Base-by-base conservation (phyloP, 2,113 vertebrate species). In the Cynoglossus semilaevis region DNA sequence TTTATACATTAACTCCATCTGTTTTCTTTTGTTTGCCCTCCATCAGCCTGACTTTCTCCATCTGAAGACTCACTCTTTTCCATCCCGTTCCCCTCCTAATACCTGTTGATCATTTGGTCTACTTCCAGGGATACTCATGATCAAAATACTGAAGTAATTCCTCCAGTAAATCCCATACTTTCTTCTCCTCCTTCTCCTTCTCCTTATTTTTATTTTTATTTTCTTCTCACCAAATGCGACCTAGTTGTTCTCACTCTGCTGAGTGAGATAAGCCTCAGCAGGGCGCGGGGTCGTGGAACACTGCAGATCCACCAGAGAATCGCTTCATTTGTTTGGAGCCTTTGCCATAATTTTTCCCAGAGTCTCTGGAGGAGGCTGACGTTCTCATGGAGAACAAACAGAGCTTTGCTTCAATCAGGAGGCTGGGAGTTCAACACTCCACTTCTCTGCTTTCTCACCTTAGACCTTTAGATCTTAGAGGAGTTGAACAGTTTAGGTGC, bases 351-450 rank as follows among this genome's bases (percentile, higher is more conserved):
- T 41, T 78, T 79, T 62, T 57, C 70, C 70, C 74, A 60, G 59
- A 76, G 57, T 70, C 63, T 63, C 74, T 43, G 7, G 15, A 76
- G 61, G 45, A 62, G 60, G 73, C n/a, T 40, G 14, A 41, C 37
- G 10, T 58, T 63, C 70, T 83, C 75, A 67, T 76, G 81, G 81
- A 81, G 77, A 82, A 72, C 70, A 80, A 84, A 71, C 68, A 71
- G 51, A 53, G 45, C 61, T 60, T 37, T 5, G 62, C 78, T 74
- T 29, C 22, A 29, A 4, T 29, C 54, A 46, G 43, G 52, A 52
- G 72, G 68, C 18, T 41, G 38, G 14, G 51, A 58, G 67, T 52
- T 76, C 64, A 57, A 60, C 9, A 29, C 48, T 8, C 58, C 46
- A 9, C 4, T 44, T 5, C 15, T 44, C 8, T 45, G 45, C 49